phyloP scores from a whole-genome alignment of 2,797 vertebrate genomes.

The Sternotherus odoratus region DNA sequence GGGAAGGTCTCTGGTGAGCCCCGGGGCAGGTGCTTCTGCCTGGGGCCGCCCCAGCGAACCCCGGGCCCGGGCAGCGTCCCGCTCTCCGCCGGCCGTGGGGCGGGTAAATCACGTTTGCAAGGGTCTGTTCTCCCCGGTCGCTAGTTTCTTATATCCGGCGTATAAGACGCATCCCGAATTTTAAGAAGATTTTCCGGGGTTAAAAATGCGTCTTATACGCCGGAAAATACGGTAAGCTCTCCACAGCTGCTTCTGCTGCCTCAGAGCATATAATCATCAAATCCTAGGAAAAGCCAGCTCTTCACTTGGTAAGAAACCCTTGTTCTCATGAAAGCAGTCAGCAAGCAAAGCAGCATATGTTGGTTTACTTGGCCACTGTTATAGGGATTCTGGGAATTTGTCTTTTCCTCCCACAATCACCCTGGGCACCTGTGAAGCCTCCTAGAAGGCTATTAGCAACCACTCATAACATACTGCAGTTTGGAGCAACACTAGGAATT shows the following conservation, averaged over 20 bases:
- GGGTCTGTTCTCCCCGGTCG: too few relatives aligned
- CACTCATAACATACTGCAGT: background rate
- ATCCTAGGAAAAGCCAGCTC: conserved; percentile 3
- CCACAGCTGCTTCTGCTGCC: conserved; percentile 8
- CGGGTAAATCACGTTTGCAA: too few relatives aligned
- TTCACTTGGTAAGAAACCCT: conserved; percentile 16
- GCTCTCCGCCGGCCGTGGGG: too few relatives aligned
- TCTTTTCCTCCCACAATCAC: background rate
- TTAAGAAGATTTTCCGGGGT: too few relatives aligned
- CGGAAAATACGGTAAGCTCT: too few relatives aligned
- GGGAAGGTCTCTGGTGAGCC: too few relatives aligned
- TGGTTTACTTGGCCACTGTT: background rate
- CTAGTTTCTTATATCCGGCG: too few relatives aligned
- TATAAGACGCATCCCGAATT: too few relatives aligned
- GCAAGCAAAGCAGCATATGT: background rate
- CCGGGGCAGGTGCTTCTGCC: too few relatives aligned
- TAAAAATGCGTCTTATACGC: too few relatives aligned
- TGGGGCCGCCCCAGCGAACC: too few relatives aligned
- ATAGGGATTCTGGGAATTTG: background rate
- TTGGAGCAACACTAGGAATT: background rate
- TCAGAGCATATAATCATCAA: conserved; percentile 7
- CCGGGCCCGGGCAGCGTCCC: too few relatives aligned
- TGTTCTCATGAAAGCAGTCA: background rate
- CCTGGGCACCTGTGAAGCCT: background rate
- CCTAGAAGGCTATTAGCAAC: background rate